These are phyloP conservation scores for Enteromius viviparus DNA, from an alignment of 2,797 vertebrate species.

Conservation along the genomic window DNA sequence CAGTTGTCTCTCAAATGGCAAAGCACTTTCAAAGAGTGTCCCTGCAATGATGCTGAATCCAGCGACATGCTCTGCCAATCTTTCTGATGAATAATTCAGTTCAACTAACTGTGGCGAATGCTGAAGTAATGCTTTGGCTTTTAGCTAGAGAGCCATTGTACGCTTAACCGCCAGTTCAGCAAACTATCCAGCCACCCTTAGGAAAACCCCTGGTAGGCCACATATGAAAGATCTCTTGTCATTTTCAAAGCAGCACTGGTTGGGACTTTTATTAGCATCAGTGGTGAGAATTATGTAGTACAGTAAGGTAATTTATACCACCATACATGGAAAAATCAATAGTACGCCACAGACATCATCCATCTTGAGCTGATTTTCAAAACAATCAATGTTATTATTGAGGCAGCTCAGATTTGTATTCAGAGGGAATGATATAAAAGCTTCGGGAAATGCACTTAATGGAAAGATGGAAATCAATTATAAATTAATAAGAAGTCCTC, in stretches of 20 bases:
- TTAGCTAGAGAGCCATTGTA: constrained; percentile 44
- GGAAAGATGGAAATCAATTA: constrained; percentile 31
- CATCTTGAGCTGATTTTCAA: constrained; percentile 20
- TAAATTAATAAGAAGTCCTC: constrained; percentile 28
- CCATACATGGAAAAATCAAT: constrained; percentile 37
- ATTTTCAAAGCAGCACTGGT: constrained; percentile 1
- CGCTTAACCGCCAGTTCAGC: constrained; percentile 37
- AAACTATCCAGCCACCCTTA: constrained; percentile 23
- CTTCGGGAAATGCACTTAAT: constrained; percentile 25
- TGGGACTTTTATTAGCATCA: not conserved
- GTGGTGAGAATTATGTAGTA: constrained; percentile 31
- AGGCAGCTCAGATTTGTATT: constrained; percentile 22
- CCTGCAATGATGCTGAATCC: constrained; percentile 2
- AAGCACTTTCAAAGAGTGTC: constrained; percentile 10
- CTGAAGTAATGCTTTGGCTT: constrained; percentile 40
- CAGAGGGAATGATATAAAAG: not conserved
- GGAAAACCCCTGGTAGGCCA: constrained; percentile 33
- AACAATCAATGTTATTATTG: constrained; percentile 42
- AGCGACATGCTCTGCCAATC: constrained; percentile 12
- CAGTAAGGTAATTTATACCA: constrained; percentile 25
- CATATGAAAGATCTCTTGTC: constrained; percentile 31
- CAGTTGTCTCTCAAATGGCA: constrained; percentile 14
- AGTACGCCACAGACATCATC: constrained; percentile 1
- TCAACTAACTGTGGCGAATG: constrained; percentile 43
- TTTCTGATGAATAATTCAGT: constrained; percentile 50